Evolutionary conservation across 2,113 vertebrate genomes (phyloP).

Genomic region (Isichthys henryi): DNA sequence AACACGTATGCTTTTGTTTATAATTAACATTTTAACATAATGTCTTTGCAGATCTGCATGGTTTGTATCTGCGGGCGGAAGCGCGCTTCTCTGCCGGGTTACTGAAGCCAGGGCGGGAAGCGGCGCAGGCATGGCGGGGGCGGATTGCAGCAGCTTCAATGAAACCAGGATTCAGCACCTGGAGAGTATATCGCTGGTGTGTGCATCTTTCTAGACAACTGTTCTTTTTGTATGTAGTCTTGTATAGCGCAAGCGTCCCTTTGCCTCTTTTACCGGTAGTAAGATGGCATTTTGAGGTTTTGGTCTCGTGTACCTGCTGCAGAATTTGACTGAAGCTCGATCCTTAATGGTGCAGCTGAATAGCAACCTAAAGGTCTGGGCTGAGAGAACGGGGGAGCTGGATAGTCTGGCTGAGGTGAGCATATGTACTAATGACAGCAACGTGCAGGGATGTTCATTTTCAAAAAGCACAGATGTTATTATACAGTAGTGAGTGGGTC

Average conservation of each 20-base stretch:
- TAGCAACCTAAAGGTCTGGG: constrained; percentile 25
- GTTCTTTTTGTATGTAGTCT: neutral
- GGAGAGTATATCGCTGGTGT: constrained; percentile 9
- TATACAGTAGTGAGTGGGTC: neutral
- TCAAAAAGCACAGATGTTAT: neutral
- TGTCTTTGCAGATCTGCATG: neutral
- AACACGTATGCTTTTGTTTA: neutral
- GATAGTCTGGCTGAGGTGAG: constrained; percentile 22
- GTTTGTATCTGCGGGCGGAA: neutral
- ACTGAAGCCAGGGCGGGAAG: neutral
- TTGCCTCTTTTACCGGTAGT: neutral
- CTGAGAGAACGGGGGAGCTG: constrained; percentile 21
- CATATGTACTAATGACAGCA: neutral
- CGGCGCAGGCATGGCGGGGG: neutral
- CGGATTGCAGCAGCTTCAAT: neutral
- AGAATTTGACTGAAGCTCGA: constrained; percentile 29
- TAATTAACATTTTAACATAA: neutral
- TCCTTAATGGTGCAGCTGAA: constrained; percentile 26
- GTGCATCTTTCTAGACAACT: neutral
- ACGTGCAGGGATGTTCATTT: neutral
- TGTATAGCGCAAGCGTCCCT: neutral
- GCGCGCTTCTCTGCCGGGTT: neutral
- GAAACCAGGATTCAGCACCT: constrained; percentile 1
- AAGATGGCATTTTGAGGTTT: neutral
- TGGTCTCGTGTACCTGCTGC: neutral